These are phyloP conservation scores for Lasioglossum zephyrum DNA, from an alignment of 2,888 invertebrate genomes.

Conservation along the genomic window DNA sequence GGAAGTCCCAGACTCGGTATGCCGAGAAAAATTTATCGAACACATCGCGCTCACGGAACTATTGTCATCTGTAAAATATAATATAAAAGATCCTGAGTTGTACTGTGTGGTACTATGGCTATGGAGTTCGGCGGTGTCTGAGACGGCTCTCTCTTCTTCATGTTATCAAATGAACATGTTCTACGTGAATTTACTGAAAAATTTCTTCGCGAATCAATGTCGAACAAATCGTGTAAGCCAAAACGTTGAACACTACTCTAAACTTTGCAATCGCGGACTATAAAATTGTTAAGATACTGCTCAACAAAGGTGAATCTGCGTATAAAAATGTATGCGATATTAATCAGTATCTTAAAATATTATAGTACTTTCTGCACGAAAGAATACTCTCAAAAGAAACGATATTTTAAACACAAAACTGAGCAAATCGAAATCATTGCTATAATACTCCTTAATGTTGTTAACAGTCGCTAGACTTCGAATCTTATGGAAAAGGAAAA, in stretches of 20 bases:
- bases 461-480: background rate
- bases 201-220: slow-evolving; percentile 13
- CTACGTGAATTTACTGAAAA: background rate
- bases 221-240: background rate
- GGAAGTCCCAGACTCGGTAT: slow-evolving; percentile 42
- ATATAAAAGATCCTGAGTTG: slow-evolving; percentile 85
- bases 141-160: slow-evolving; percentile 63
- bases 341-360: slow-evolving; percentile 43
- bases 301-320: slow-evolving; percentile 33
- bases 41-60: slow-evolving; percentile 81
- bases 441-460: background rate
- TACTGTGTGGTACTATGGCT: slow-evolving; percentile 85
- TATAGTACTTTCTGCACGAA: background rate
- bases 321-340: slow-evolving; percentile 29
- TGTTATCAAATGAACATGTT: slow-evolving; percentile 17
- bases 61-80: slow-evolving; percentile 85
- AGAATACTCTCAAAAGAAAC: background rate
- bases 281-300: slow-evolving; percentile 31
- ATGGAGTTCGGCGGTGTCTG: slow-evolving; percentile 80
- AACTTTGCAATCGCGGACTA: background rate
- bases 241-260: slow-evolving; percentile 1
- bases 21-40: slow-evolving; percentile 50
- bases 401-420: slow-evolving; percentile 11
- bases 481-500: background rate
- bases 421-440: background rate